Conservation (phyloP, 1,140 invertebrate genomes). For the Lethrus apterus region DNA sequence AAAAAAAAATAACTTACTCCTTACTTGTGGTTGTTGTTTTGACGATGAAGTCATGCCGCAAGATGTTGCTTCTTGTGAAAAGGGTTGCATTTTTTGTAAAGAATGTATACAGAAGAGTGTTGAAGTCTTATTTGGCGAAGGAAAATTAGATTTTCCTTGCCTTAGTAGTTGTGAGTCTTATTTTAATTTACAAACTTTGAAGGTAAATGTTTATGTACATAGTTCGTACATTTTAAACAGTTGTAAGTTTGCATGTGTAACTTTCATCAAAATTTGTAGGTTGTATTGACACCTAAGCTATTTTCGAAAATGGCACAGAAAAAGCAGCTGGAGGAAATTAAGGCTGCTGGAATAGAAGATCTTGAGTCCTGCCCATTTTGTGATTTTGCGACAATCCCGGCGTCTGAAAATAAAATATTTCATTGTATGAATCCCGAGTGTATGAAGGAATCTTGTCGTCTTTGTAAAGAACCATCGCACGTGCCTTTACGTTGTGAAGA, state of each 20-base stretch:
- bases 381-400: conserved; percentile 49
- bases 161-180: conserved; percentile 41
- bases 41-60: conserved; percentile 52
- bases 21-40: conserved; percentile 51
- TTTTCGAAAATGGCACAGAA: conserved; percentile 47
- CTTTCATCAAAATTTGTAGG: conserved; percentile 28
- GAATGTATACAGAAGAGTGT: conserved; percentile 48
- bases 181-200: conserved; percentile 43
- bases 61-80: conserved; percentile 50
- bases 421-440: conserved; percentile 55
- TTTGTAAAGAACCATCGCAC: conserved; percentile 53
- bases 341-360: conserved; percentile 49
- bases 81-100: conserved; percentile 54
- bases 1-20: conserved; percentile 32
- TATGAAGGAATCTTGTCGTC: conserved; percentile 55
- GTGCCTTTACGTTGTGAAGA: conserved; percentile 54
- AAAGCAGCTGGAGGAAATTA: conserved; percentile 51
- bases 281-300: conserved; percentile 44
- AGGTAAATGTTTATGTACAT: conserved; percentile 29
- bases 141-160: conserved; percentile 47
- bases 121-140: conserved; percentile 47
- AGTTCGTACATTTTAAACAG: conserved; percentile 2
- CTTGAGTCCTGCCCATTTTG: conserved; percentile 56
- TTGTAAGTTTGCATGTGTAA: conserved; percentile 1
- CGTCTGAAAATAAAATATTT: conserved; percentile 51